phyloP scores from a whole-genome alignment of 2,888 invertebrate genomes.

The Maniola hyperantus region DNA sequence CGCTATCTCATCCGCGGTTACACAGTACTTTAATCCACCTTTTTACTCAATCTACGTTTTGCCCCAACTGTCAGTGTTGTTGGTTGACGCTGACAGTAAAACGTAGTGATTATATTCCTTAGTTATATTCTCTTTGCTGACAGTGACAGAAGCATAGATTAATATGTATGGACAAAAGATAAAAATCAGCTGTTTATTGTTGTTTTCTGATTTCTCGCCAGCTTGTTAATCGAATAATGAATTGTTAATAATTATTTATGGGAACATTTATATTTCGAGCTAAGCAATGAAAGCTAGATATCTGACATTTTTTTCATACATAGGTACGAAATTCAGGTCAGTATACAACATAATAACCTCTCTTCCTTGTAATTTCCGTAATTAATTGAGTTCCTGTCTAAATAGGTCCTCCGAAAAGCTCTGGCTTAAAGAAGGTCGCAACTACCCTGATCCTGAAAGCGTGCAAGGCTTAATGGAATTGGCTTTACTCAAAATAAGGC shows the following conservation, averaged over 20 bases:
- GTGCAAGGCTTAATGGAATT: slow-evolving; percentile 89
- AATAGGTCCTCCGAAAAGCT: slow-evolving; percentile 88
- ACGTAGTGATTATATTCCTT: no score
- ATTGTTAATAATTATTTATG: no score
- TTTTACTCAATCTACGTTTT: no score
- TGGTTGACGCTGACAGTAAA: no score
- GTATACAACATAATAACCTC: slow-evolving; percentile 34
- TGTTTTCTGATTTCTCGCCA: no score
- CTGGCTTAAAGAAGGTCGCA: slow-evolving; percentile 66
- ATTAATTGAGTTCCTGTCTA: not conserved
- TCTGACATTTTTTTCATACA: slow-evolving; percentile 88
- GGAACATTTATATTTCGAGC: not conserved
- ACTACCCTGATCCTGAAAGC: slow-evolving; percentile 83
- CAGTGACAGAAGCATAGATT: no score
- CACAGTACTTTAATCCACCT: no score
- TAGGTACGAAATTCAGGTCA: slow-evolving; percentile 90
- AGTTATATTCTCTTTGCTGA: no score
- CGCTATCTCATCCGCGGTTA: no score
- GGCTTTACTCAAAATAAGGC: slow-evolving; percentile 80
- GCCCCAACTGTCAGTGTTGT: no score
- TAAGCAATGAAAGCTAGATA: slow-evolving; percentile 85
- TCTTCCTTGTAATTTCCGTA: not conserved
- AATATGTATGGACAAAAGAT: no score
- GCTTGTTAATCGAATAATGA: not conserved
- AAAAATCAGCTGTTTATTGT: no score